Conservation (phyloP, 2,113 vertebrate genomes). For the Mionectes macconnelli region DNA sequence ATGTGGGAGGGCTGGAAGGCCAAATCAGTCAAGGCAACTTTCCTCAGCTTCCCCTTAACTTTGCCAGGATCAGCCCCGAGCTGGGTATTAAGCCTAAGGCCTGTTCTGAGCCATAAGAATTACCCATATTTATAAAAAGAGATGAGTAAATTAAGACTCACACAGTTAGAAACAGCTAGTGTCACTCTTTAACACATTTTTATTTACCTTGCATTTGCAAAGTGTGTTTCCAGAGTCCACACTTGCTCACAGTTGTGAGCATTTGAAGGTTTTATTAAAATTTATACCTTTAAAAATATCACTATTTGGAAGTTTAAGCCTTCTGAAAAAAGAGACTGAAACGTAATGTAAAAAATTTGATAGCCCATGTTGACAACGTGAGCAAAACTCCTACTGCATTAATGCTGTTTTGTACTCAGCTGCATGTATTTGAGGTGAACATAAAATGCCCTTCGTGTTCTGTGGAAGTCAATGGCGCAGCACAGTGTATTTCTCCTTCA, state of each 20-base stretch:
- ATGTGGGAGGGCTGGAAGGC: neutral
- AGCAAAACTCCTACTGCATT: slow-evolving; percentile 61
- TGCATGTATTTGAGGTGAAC: neutral
- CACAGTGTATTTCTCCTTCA: accelerated
- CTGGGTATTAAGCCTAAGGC: neutral
- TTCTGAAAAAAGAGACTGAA: neutral
- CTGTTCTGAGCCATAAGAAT: neutral
- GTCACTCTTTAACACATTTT: slow-evolving; percentile 5
- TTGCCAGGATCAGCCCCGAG: neutral
- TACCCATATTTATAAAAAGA: neutral
- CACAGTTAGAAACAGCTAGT: neutral
- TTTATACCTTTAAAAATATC: neutral
- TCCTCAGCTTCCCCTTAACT: neutral
- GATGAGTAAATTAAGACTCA: neutral
- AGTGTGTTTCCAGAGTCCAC: neutral
- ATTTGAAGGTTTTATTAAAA: slow-evolving; percentile 22
- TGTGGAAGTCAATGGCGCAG: accelerated
- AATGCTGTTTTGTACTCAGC: neutral
- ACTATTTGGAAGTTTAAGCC: neutral
- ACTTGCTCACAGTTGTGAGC: neutral
- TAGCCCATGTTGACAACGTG: slow-evolving; percentile 6
- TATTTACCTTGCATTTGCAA: slow-evolving; percentile 41
- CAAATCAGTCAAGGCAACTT: neutral
- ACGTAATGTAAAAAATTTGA: neutral
- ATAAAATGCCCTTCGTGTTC: accelerated